Base-by-base conservation (phyloP, 2,113 vertebrate genomes). In the Paralichthys olivaceus region DNA sequence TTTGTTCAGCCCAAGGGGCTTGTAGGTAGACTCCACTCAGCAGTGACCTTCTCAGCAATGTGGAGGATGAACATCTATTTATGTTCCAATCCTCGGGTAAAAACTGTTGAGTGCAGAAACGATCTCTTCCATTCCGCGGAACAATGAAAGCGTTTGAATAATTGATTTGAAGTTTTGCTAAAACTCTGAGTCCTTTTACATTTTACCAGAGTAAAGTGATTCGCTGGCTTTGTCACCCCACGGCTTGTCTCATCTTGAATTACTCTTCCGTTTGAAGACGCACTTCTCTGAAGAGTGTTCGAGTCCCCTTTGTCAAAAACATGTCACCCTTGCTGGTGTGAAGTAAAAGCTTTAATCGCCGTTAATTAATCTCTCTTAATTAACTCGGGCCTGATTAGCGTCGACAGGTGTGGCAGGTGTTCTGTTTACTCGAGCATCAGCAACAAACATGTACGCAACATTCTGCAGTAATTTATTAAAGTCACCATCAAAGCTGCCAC, bases 391-490 rank as follows among this genome's bases (percentile, higher is more conserved):
- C 60, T 72, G 76, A 87, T 89, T 72, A 83, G 58, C 47, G 7
- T 11, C 23, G 72, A 73, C 77, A 83, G 81, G 84, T 84, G 71
- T 59, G 77, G 54, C 84, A 55, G 77, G 82, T 85, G 80, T 55
- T 71, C 59, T 72, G 78, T 88, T 87, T 88, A 79, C 74, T 87
- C 56, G 17, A 74, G 77, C 55, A 45, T 72, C 32, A 29, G 71
- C 29, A 60, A 69, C 61, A 79, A 75, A 84, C 80, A 43, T 1
- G 22, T 75, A 60, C 57, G 56, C 64, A 55, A 72, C 70, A 84
- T 86, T 87, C 72, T 80, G 86, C 64, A 45, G 73, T 86, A 72
- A 91, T 93, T 91, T 90, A 90, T 92, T 91, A 87, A 85, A 91
- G 89, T 88, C 82, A 65, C 79, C 67, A 81, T 89, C 84, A 91